Evolutionary conservation across 2,797 vertebrate species (phyloP).

Genomic region (Sorex maritimensis): DNA sequence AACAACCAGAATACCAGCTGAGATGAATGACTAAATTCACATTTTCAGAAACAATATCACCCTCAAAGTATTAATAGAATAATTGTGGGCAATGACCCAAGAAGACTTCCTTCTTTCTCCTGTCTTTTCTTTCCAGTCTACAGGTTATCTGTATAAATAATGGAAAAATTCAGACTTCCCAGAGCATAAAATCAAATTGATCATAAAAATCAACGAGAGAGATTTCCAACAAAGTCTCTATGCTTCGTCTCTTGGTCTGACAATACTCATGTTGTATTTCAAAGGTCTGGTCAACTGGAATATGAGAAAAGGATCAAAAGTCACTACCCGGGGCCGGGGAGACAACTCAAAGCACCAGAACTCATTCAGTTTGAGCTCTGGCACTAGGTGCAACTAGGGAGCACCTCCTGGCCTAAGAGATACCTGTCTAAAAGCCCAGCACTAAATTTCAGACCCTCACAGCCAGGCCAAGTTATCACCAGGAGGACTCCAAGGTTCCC

Average conservation of each 20-base stretch:
- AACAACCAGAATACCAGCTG: not conserved
- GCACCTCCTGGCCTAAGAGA: too few relatives aligned
- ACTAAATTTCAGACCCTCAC: too few relatives aligned
- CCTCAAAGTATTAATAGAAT: not conserved
- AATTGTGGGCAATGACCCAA: not conserved
- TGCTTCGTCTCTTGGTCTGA: not conserved
- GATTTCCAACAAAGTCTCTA: not conserved
- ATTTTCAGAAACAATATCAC: not conserved
- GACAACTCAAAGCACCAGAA: too few relatives aligned
- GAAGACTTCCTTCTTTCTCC: not conserved
- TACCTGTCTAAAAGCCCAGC: too few relatives aligned
- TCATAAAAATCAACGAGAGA: not conserved
- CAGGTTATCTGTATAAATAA: not conserved
- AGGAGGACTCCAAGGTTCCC: too few relatives aligned
- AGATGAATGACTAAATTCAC: not conserved
- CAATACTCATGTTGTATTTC: not conserved
- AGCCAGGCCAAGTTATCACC: too few relatives aligned
- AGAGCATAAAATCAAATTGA: not conserved
- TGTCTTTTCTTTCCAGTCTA: not conserved
- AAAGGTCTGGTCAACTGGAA: not conserved
- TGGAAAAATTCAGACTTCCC: not conserved
- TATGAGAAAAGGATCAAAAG: not conserved
- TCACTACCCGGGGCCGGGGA: too few relatives aligned
- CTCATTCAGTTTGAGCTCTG: too few relatives aligned
- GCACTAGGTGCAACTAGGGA: too few relatives aligned